Evolutionary conservation across 2,888 invertebrate species (phyloP).

Genomic region (Hyles lineata): DNA sequence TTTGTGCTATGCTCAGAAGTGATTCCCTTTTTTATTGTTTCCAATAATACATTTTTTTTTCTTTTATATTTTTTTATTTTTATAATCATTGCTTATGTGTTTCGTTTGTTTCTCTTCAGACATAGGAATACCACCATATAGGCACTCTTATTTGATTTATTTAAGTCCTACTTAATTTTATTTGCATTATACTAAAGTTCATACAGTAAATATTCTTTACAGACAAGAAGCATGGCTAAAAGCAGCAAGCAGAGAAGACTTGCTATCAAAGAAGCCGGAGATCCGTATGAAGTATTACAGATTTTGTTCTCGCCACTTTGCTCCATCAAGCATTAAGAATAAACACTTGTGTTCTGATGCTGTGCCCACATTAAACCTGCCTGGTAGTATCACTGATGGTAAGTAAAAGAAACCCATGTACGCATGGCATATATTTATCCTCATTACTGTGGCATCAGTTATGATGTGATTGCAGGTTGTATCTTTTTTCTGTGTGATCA

Average conservation of each 20-base stretch:
- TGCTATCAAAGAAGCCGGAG: conserved; percentile 54
- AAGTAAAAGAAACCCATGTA: background rate
- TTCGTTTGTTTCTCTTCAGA: no score
- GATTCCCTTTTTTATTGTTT: no score
- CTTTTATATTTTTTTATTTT: no score
- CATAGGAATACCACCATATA: no score
- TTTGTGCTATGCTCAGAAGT: background rate
- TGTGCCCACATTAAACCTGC: conserved; percentile 63
- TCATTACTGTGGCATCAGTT: no score
- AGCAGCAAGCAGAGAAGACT: conserved; percentile 64
- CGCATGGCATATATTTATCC: no score
- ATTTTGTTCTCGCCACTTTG: conserved; percentile 74
- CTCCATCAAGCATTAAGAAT: conserved; percentile 61
- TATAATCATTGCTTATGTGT: no score
- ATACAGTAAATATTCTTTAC: conserved; percentile 3
- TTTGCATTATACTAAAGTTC: background rate
- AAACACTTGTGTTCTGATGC: conserved; percentile 67
- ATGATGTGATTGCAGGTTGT: no score
- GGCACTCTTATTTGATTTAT: no score
- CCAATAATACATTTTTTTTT: no score
- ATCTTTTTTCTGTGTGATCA: no score
- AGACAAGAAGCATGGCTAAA: conserved; percentile 71
- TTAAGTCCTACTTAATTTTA: no score
- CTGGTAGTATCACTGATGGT: conserved; percentile 59
- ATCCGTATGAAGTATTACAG: conserved; percentile 49